Base-by-base conservation (phyloP, 1,140 invertebrate species). In the Drosophila sucinea region DNA sequence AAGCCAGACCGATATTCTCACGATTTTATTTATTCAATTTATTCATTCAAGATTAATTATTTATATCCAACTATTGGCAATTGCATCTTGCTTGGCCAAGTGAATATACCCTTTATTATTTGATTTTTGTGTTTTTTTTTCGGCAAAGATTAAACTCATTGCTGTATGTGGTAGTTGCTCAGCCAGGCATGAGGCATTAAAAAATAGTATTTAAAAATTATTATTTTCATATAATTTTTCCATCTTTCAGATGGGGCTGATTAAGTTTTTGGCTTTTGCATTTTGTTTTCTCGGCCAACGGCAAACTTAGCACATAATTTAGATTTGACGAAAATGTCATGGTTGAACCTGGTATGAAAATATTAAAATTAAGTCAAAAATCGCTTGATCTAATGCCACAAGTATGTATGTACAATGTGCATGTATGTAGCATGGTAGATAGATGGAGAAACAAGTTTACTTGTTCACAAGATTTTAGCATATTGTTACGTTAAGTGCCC, bases 111-210 rank as follows among this genome's bases (percentile, higher is more conserved):
- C 23, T 10, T 38, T 30, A 30, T 4, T 30, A 30, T 4, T 4
- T 17, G 17, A 17, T 0, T 30, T 30, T 30, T 38, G 4, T 38
- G 10, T 11, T 10, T 38, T 38, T 3, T 51, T 27, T 51, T 7
- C 8, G 1, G 17, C 17, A 47, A 51, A 51, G 44, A 27, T 23
- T 51, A 47, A 60, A 66, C 66, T 69, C 47, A 77, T 67, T 73
- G 60, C 70, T 3, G 3, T 17, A 17, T 35, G 33, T 77, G 64
- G 32, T 74, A 66, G 32, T 54, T 71, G 84, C 57, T 76, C 82
- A 79, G 58, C 76, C 72, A 71, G 68, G 84, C 82, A 67, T 82
- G 69, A 30, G 74, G 51, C 78, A 74, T 75, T 64, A 86, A 78
- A 78, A 70, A 66, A 65, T 64, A 64, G 73, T 27, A 51, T 71